These are phyloP conservation scores for Aethina tumida DNA, from an alignment of 1,140 invertebrate genomes.

Conservation along the genomic window DNA sequence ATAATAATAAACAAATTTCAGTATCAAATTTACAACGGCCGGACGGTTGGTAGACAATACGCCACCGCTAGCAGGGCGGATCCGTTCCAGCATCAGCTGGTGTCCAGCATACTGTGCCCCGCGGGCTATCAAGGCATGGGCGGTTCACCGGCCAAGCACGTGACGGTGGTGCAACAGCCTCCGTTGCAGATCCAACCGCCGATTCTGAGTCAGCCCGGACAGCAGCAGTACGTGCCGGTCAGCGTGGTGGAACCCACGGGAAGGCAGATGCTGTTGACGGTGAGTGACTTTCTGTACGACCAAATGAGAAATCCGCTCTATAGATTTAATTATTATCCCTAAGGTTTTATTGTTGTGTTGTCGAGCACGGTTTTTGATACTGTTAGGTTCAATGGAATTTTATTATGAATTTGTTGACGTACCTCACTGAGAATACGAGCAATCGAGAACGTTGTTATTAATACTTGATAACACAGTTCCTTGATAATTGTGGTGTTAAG, in stretches of 20 bases:
- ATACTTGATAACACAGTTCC: too few species aligned
- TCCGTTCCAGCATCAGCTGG: constrained; percentile 76
- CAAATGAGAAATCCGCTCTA: too few species aligned
- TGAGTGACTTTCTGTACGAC: constrained; percentile 28
- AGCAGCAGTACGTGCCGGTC: constrained; percentile 80
- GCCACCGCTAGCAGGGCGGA: constrained; percentile 48
- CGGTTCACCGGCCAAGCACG: constrained; percentile 75
- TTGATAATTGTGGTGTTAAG: not conserved
- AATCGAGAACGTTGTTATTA: too few species aligned
- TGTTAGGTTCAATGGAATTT: too few species aligned
- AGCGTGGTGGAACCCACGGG: constrained; percentile 75
- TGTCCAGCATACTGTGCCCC: constrained; percentile 86
- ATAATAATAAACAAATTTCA: constrained; percentile 34
- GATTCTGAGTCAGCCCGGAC: constrained; percentile 57
- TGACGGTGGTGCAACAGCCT: constrained; percentile 71
- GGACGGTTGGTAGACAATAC: constrained; percentile 57
- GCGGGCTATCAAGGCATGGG: constrained; percentile 72
- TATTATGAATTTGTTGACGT: too few species aligned
- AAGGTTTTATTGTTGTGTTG: too few species aligned
- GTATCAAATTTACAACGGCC: constrained; percentile 82
- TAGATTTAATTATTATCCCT: too few species aligned
- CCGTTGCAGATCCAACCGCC: constrained; percentile 58
- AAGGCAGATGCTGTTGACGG: constrained; percentile 56
- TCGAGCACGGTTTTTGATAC: too few species aligned
- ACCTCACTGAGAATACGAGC: too few species aligned